These are phyloP conservation scores for Otis tarda DNA, from an alignment of 2,113 vertebrate species.

Conservation along the genomic window DNA sequence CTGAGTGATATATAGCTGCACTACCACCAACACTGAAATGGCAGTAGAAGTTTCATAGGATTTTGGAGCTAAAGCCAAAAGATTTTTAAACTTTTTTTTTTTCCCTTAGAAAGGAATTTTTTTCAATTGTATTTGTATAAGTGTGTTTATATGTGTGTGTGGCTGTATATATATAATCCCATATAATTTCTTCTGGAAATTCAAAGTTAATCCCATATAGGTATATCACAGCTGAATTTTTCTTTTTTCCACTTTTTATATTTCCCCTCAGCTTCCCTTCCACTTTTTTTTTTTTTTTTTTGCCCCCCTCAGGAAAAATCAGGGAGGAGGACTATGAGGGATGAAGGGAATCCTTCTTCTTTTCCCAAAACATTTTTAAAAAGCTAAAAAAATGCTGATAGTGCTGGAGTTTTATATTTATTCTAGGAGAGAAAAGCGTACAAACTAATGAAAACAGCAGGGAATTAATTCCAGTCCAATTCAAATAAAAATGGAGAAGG, in stretches of 20 bases:
- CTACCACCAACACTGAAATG: background rate
- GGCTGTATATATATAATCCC: fast-evolving
- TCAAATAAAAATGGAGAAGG: constrained; percentile 9
- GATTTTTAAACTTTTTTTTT: background rate
- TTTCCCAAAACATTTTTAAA: background rate
- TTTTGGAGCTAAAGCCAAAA: background rate
- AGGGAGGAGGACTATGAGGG: background rate
- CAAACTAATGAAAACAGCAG: constrained; percentile 8
- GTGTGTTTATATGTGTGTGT: background rate
- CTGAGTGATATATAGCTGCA: background rate
- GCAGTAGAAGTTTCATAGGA: background rate
- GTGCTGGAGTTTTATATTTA: background rate
- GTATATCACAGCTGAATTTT: background rate
- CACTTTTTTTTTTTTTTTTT: background rate
- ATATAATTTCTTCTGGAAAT: background rate
- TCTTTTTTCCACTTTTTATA: background rate
- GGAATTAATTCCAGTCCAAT: constrained; percentile 20
- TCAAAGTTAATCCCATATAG: background rate
- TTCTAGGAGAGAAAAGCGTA: constrained; percentile 4
- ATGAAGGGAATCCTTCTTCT: background rate
- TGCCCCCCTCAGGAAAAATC: background rate
- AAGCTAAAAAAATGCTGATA: background rate
- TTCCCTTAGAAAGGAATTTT: background rate
- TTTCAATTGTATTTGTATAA: background rate
- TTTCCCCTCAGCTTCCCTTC: background rate